Percentiles rank a stretch among this genome's conserved stretches.
Evolutionary conservation across 2,113 vertebrate species (phyloP).

Genomic region (Acanthochromis polyacanthus): DNA sequence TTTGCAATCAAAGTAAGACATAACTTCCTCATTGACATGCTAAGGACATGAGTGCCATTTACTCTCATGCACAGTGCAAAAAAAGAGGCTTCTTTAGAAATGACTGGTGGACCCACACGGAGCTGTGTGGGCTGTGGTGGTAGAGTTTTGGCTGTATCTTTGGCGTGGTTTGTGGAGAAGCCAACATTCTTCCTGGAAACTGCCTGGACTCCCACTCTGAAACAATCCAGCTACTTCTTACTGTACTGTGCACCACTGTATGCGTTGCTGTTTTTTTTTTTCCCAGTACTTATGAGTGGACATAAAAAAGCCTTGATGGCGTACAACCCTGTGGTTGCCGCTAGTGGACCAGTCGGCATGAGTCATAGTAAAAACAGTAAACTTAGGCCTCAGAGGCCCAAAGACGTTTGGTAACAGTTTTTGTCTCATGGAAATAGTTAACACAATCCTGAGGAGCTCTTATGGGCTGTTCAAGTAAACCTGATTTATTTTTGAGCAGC

Average conservation of each 20-base stretch:
- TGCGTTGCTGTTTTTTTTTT: constrained; percentile 9
- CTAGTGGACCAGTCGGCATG: constrained; percentile 37
- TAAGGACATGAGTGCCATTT: constrained; percentile 10
- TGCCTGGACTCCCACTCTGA: constrained; percentile 33
- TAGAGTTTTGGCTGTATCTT: constrained; percentile 33
- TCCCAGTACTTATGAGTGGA: constrained; percentile 32
- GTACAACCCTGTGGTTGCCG: constrained; percentile 13
- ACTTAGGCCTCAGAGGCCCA: constrained; percentile 11
- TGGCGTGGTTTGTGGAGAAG: constrained; percentile 58
- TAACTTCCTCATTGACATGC: constrained; percentile 25
- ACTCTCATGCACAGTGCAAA: constrained; percentile 1
- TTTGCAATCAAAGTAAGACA: constrained; percentile 7
- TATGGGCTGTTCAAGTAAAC: background rate
- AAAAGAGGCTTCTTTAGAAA: constrained; percentile 17
- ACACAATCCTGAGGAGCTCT: constrained; percentile 8
- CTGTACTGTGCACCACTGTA: constrained; percentile 24
- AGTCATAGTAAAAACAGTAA: constrained; percentile 62
- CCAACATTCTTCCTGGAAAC: constrained; percentile 62
- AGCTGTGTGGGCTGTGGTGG: constrained; percentile 27
- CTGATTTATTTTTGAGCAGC: constrained; percentile 47
- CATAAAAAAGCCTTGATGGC: constrained; percentile 21
- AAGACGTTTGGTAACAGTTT: constrained; percentile 26
- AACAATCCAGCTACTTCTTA: constrained; percentile 27
- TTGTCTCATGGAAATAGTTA: constrained; percentile 12
- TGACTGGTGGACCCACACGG: constrained; percentile 9